A percentile compares a stretch with the other conserved stretches of the same genome.
phyloP scores from a whole-genome alignment of 2,888 invertebrate species.

The Yponomeuta plumbellus region DNA sequence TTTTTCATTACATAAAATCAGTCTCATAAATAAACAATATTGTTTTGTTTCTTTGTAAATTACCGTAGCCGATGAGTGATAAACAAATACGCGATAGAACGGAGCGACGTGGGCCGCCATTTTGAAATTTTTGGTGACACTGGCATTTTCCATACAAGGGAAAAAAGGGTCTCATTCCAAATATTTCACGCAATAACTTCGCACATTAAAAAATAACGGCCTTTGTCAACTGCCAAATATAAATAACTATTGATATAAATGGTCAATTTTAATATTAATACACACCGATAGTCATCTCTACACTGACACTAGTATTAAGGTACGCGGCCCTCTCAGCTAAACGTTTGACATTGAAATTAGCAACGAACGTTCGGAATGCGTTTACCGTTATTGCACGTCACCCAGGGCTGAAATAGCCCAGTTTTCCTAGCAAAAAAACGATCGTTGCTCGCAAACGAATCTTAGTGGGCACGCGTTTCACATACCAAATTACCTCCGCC shows the following conservation, averaged over 20 bases:
- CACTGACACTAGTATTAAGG: slow-evolving; percentile 33
- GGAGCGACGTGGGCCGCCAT: not conserved
- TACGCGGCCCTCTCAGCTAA: slow-evolving; percentile 31
- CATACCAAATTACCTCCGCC: not conserved
- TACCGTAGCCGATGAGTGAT: not conserved
- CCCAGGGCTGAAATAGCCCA: not conserved
- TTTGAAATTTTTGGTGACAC: not conserved
- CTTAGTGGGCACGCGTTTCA: not conserved
- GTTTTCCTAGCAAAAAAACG: not conserved
- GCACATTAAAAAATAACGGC: not conserved
- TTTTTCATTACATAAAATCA: slow-evolving; percentile 67
- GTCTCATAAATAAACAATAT: slow-evolving; percentile 63
- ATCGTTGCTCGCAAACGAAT: not conserved
- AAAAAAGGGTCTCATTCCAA: not conserved
- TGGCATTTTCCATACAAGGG: not conserved
- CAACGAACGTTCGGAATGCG: too few relatives aligned
- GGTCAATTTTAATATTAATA: not conserved
- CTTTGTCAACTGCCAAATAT: not conserved
- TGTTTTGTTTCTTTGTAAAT: slow-evolving; percentile 8
- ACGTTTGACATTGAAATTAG: slow-evolving; percentile 20
- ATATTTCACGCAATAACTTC: not conserved
- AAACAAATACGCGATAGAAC: not conserved
- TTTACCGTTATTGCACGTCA: too few relatives aligned
- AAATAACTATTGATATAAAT: not conserved
- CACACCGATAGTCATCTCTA: slow-evolving; percentile 29